Percentiles rank a stretch among this genome's conserved stretches.
phyloP scores from a whole-genome alignment of 2,113 vertebrate species.

The Ochotona curzoniae region DNA sequence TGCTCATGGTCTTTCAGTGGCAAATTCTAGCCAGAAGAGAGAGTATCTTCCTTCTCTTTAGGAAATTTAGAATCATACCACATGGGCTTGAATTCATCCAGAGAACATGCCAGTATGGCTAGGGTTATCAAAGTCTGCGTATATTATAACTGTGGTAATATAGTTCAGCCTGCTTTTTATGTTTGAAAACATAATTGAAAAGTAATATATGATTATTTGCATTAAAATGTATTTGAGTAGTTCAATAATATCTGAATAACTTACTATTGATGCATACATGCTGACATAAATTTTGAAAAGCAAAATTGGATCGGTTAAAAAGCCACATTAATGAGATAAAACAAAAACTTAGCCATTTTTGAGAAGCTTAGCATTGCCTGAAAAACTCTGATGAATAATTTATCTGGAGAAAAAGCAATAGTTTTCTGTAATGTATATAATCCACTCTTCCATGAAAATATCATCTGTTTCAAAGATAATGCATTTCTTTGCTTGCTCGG shows the following conservation, averaged over 20 bases:
- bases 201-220: constrained; percentile 22
- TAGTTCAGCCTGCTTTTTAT: neutral
- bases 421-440: constrained; percentile 18
- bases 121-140: neutral
- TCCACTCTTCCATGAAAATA: constrained; percentile 46
- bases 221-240: constrained; percentile 18
- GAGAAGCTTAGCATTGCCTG: constrained; percentile 16
- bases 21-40: neutral
- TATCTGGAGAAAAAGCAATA: constrained; percentile 45
- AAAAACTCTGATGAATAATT: constrained; percentile 60
- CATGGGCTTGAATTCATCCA: neutral
- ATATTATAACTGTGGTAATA: neutral
- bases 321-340: constrained; percentile 46
- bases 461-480: neutral
- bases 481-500: constrained; percentile 38
- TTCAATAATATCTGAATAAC: constrained; percentile 26
- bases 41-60: neutral
- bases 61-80: neutral
- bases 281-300: constrained; percentile 41
- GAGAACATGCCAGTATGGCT: neutral
- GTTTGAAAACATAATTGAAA: constrained; percentile 12
- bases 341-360: constrained; percentile 24
- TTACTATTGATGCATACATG: constrained; percentile 39
- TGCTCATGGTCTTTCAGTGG: neutral
- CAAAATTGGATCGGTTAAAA: constrained; percentile 26